Base-by-base conservation (phyloP, 1,140 invertebrate genomes). In the Drosophila aff. region DNA sequence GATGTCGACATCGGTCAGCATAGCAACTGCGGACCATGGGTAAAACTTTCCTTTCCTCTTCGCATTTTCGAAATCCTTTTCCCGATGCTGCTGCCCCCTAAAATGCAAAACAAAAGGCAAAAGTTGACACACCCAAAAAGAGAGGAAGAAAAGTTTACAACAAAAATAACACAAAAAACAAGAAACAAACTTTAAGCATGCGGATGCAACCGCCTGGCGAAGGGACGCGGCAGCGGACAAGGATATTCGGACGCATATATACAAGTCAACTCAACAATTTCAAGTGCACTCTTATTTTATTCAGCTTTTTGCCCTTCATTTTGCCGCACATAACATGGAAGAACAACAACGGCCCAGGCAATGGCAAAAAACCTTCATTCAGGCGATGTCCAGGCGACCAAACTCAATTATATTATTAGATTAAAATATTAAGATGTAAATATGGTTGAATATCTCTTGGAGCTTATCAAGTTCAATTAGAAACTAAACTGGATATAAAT, bases 231-330 rank as follows among this genome's bases (percentile, higher is more conserved):
- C 43, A 28, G 23, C 9, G n/a, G 8, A 23, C 23, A 33, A 36
- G 46, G 47, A 66, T 64, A 59, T 43, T 60, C 43, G 33, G 68
- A 73, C 38, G 55, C 68, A 73, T 46, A 74, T 16, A 57, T 16
- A 52, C 52, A 66, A 59, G 52, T 23, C 66, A 38, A 58, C 83
- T 82, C 78, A 87, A 89, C 84, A 84, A 84, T 81, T 87, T 87
- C 84, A 87, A 87, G 84, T 87, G 84, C 81, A 87, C 85, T 87
- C 73, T 80, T 80, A 69, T 86, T 87, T 84, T 79, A 46, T 66
- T 47, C 66, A 52, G 43, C 57, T 46, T 23, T 67, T 76, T 82
- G 68, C 65, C 44, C 23, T 62, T 31, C 58, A 61, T 82, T 52
- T 67, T 79, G 65, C 53, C 41, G 59, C 62, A 62, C 58, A 52